phyloP scores from a whole-genome alignment of 2,113 vertebrate species.

The Lontra canadensis region DNA sequence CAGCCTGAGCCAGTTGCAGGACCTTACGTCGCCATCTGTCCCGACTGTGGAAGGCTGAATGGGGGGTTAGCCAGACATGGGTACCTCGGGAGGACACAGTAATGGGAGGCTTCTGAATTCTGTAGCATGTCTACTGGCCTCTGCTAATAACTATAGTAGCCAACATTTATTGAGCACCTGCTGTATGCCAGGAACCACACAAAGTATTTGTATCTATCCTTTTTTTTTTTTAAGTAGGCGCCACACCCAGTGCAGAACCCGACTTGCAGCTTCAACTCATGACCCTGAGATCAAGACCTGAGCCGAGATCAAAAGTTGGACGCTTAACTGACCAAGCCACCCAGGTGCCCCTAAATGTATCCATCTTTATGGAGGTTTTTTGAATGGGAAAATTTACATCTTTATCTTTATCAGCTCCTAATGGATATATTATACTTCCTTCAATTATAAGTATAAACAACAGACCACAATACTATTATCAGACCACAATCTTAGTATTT shows the following conservation, averaged over 20 bases:
- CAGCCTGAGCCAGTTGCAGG: not conserved
- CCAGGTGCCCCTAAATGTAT: not conserved
- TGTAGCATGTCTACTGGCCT: not conserved
- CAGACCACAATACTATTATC: not conserved
- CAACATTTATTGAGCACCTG: not conserved
- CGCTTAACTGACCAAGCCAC: not conserved
- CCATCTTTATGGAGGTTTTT: not conserved
- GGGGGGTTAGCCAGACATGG: not conserved
- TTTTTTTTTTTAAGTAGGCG: not conserved
- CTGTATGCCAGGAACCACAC: not conserved
- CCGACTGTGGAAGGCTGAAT: not conserved
- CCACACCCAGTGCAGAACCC: not conserved
- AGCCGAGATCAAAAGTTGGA: not conserved
- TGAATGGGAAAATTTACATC: not conserved
- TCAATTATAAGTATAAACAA: not conserved
- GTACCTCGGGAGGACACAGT: not conserved
- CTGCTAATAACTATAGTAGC: not conserved
- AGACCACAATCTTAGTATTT: not conserved
- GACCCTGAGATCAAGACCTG: not conserved
- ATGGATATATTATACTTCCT: not conserved
- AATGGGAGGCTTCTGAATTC: not conserved
- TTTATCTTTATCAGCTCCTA: not conserved
- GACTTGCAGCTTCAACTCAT: not conserved
- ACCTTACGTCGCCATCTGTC: not conserved
- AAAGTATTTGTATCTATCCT: not conserved